These are phyloP conservation scores for Molorchus minor DNA, from an alignment of 2,888 invertebrate species.

Conservation along the genomic window DNA sequence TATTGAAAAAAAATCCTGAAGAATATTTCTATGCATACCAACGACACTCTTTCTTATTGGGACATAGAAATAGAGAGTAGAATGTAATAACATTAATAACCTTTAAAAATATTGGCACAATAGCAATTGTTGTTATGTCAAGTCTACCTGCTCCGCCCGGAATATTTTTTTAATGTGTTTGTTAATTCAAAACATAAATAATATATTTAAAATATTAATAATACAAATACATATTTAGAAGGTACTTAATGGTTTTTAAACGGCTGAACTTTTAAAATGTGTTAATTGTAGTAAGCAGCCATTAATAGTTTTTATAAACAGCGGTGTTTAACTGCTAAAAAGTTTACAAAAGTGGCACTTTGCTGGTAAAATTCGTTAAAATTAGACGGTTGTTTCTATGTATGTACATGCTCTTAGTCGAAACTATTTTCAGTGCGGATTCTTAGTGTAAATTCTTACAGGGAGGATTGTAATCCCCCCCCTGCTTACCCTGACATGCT, in stretches of 20 bases:
- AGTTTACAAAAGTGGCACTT: not conserved
- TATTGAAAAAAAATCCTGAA: too few relatives aligned
- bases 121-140: not conserved
- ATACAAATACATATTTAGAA: constrained; percentile 32
- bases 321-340: constrained; percentile 1
- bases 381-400: not conserved
- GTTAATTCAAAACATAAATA: constrained; percentile 24
- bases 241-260: constrained; percentile 32
- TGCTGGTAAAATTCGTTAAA: not conserved
- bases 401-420: too few relatives aligned
- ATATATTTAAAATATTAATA: constrained; percentile 16
- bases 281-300: constrained; percentile 25
- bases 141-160: not conserved
- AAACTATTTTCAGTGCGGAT: constrained; percentile 1
- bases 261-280: constrained; percentile 30
- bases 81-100: too few relatives aligned
- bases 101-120: not conserved
- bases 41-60: too few relatives aligned
- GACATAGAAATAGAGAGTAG: too few relatives aligned
- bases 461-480: too few relatives aligned
- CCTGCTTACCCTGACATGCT: too few relatives aligned
- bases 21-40: too few relatives aligned
- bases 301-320: constrained; percentile 14
- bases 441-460: too few relatives aligned
- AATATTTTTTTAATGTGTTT: constrained; percentile 11